Percentiles rank a stretch among this genome's conserved stretches.
Conservation (phyloP, 2,113 vertebrate species). For the Scatophagus argus region DNA sequence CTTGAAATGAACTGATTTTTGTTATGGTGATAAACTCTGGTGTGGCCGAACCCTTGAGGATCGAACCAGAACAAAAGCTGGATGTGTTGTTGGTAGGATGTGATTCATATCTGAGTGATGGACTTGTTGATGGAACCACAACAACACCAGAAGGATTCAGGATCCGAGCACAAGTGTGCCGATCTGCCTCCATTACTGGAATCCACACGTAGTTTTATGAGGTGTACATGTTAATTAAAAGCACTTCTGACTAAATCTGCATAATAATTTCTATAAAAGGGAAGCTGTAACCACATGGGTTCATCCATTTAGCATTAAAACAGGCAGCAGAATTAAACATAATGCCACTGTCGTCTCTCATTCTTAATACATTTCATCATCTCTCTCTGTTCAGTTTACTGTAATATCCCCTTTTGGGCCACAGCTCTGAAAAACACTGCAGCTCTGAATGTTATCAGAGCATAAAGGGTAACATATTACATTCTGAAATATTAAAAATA, state of each 20-base stretch:
- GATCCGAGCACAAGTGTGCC: too few species aligned
- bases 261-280: constrained; percentile 7
- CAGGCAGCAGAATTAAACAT: constrained; percentile 33
- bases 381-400: constrained; percentile 11
- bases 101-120: too few species aligned
- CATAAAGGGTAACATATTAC: constrained; percentile 50
- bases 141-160: too few species aligned
- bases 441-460: constrained; percentile 49
- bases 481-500: constrained; percentile 44
- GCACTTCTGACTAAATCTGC: neutral
- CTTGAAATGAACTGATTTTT: too few species aligned
- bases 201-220: neutral
- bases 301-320: constrained; percentile 53
- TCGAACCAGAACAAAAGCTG: too few species aligned
- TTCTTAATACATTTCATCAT: constrained; percentile 51
- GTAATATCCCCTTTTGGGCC: constrained; percentile 26
- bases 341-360: constrained; percentile 8
- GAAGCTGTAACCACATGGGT: constrained; percentile 13
- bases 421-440: constrained; percentile 27
- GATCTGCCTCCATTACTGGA: too few species aligned
- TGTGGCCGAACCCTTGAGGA: too few species aligned
- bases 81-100: too few species aligned
- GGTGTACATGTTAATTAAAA: neutral
- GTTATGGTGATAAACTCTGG: too few species aligned
- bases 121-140: too few species aligned